phyloP scores from a whole-genome alignment of 2,888 invertebrate species.

The Stenolophus ochropezus region DNA sequence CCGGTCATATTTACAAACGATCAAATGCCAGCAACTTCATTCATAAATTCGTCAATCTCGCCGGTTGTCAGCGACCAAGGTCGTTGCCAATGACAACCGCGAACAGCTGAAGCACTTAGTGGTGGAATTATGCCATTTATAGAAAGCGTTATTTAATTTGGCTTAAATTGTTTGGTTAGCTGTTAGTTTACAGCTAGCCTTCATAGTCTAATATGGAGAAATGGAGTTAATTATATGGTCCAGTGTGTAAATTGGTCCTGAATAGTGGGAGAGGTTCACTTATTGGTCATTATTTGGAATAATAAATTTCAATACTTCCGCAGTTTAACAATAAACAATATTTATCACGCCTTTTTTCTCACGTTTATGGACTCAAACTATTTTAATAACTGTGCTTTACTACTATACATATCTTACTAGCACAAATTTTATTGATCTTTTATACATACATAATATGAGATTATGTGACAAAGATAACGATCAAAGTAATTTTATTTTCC shows the following conservation, averaged over 20 bases:
- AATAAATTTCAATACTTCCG: not conserved
- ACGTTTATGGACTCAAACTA: too few species aligned
- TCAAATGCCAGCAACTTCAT: slow-evolving; percentile 43
- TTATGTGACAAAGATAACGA: too few species aligned
- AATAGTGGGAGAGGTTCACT: not conserved
- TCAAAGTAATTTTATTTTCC: too few species aligned
- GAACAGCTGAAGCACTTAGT: slow-evolving; percentile 6
- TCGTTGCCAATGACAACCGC: slow-evolving; percentile 43
- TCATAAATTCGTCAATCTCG: slow-evolving; percentile 55
- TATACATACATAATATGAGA: too few species aligned
- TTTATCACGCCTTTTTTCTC: not conserved
- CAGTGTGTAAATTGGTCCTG: not conserved
- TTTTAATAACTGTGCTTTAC: too few species aligned
- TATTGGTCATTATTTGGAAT: not conserved
- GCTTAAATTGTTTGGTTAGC: slow-evolving; percentile 10
- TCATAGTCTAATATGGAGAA: slow-evolving; percentile 16
- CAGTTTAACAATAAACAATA: not conserved
- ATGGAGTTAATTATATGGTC: slow-evolving; percentile 2
- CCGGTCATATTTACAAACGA: slow-evolving; percentile 14
- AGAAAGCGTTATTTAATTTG: slow-evolving; percentile 29
- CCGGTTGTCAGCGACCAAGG: slow-evolving; percentile 36
- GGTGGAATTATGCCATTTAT: slow-evolving; percentile 24
- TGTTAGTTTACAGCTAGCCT: not conserved
- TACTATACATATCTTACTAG: too few species aligned
- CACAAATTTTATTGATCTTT: too few species aligned